Evolutionary conservation across 1,140 invertebrate species (phyloP).

Genomic region (Heliconius hewitsoni): DNA sequence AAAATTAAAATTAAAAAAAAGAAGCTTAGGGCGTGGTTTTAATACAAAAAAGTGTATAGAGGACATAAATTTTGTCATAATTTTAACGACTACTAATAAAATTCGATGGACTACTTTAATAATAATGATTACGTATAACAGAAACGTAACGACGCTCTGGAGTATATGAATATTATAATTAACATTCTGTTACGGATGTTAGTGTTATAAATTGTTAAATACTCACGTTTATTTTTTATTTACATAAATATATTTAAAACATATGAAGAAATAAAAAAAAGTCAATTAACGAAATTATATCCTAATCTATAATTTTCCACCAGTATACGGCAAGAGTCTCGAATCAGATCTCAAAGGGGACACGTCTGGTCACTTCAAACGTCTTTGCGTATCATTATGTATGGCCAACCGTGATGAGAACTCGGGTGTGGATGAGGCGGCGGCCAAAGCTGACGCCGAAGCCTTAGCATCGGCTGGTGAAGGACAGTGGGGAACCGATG

Average conservation of each 20-base stretch:
- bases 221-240: no score
- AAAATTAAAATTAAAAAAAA: no score
- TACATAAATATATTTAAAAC: neutral
- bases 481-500: constrained; percentile 93
- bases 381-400: constrained; percentile 91
- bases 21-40: neutral
- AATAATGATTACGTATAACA: neutral
- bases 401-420: constrained; percentile 92
- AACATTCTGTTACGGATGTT: neutral
- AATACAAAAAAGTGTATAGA: neutral
- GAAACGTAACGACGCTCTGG: neutral
- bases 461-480: constrained; percentile 87
- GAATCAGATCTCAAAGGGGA: constrained; percentile 95
- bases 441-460: constrained; percentile 87
- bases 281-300: no score
- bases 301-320: neutral
- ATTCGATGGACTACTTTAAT: neutral
- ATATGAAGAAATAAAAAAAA: neutral
- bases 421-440: constrained; percentile 85
- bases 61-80: neutral
- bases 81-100: neutral
- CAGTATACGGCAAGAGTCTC: constrained; percentile 91
- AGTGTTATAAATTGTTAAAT: neutral
- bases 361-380: constrained; percentile 95
- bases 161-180: no score